phyloP scores from a whole-genome alignment of 2,113 vertebrate genomes.

The Bettongia penicillata region DNA sequence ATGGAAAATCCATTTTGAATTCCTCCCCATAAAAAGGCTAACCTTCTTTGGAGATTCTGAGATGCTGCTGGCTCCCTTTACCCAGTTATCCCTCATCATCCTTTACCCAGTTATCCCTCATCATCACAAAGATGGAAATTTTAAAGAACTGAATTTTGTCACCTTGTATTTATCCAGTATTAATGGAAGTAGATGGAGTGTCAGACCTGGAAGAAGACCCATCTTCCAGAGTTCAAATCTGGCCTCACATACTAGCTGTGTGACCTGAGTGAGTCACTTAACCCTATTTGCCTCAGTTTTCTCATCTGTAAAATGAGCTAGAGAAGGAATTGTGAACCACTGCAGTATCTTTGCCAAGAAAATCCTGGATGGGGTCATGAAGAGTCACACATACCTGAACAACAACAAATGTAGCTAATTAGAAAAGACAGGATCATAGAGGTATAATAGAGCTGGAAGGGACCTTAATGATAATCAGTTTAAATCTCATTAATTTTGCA shows the following conservation, averaged over 20 bases:
- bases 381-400: neutral
- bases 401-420: neutral
- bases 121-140: neutral
- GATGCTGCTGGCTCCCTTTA: neutral
- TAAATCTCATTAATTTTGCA: neutral
- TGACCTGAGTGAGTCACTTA: neutral
- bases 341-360: neutral
- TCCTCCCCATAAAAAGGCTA: neutral
- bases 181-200: neutral
- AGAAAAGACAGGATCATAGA: neutral
- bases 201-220: neutral
- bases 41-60: neutral
- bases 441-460: neutral
- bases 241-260: neutral
- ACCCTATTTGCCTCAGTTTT: neutral
- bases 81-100: neutral
- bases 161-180: neutral
- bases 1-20: neutral
- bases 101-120: neutral
- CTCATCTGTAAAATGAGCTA: neutral
- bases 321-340: neutral
- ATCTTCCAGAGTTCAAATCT: neutral
- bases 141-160: neutral
- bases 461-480: neutral
- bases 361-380: neutral